Conservation (phyloP, 1,140 invertebrate genomes). For the Drosophila gunungcola region DNA sequence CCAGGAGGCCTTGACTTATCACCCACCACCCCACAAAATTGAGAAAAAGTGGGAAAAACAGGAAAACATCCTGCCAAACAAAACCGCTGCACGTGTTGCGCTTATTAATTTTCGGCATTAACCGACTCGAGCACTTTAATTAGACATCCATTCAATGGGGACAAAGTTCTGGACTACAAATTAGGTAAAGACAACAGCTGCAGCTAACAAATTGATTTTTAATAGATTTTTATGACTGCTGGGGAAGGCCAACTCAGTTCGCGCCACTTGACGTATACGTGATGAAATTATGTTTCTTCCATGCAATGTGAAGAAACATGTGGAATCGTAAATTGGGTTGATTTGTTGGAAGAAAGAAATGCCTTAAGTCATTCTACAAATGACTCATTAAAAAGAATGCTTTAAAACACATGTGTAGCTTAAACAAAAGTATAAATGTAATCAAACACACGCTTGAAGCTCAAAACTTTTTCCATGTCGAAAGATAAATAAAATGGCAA, state of each 20-base stretch:
- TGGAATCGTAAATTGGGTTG: conserved; percentile 6
- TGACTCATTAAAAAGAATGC: conserved; percentile 4
- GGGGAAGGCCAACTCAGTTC: not conserved
- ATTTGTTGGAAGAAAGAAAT: not conserved
- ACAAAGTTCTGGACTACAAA: conserved; percentile 30
- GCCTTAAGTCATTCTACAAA: not conserved
- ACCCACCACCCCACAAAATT: not conserved
- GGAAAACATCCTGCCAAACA: conserved; percentile 10
- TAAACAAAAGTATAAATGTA: conserved; percentile 6
- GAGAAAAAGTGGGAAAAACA: not conserved
- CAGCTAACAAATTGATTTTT: conserved; percentile 67
- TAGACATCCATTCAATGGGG: conserved; percentile 33
- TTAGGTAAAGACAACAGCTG: conserved; percentile 25
- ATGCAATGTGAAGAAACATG: not conserved
- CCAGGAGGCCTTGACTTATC: conserved; percentile 29
- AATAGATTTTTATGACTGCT: conserved; percentile 45
- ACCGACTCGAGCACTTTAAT: conserved; percentile 55
- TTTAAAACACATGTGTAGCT: not conserved
- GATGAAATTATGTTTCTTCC: conserved; percentile 27
- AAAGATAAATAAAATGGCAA: conserved; percentile 25
- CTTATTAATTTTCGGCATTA: conserved; percentile 71
- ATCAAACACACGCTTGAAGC: conserved; percentile 1
- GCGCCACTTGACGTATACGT: conserved; percentile 35
- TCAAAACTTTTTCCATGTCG: conserved; percentile 13
- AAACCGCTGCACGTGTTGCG: conserved; percentile 74